Evolutionary conservation across 2,888 invertebrate genomes (phyloP).

Genomic region (Hemaris fuciformis): DNA sequence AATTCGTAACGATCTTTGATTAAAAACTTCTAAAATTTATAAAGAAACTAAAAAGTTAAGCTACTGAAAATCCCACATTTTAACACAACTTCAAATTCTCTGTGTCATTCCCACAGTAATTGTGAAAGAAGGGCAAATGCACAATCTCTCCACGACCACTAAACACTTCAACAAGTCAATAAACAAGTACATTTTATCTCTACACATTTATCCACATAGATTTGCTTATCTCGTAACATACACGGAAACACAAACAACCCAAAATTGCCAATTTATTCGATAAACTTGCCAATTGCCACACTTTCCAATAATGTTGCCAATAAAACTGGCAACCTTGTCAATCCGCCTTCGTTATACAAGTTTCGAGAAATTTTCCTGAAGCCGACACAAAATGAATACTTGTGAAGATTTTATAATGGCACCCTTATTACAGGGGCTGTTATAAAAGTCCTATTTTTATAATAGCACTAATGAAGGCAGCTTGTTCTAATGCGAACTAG

Average conservation of each 20-base stretch:
- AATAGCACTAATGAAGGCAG: neutral
- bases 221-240: constrained; percentile 7
- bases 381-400: constrained; percentile 3
- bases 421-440: neutral
- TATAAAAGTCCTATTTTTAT: neutral
- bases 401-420: neutral
- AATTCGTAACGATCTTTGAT: too few species aligned
- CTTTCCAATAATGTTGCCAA: neutral
- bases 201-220: constrained; percentile 9
- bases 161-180: constrained; percentile 5
- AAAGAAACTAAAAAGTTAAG: too few species aligned
- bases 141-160: neutral
- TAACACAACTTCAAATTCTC: too few species aligned
- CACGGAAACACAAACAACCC: constrained; percentile 10
- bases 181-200: constrained; percentile 9
- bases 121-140: too few species aligned
- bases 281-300: constrained; percentile 7
- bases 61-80: too few species aligned
- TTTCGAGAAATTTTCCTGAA: constrained; percentile 6
- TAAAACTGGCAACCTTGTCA: constrained; percentile 11
- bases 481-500: neutral
- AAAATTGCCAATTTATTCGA: constrained; percentile 12
- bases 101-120: neutral
- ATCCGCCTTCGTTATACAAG: constrained; percentile 3
- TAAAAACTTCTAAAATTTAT: too few species aligned